These are phyloP conservation scores for Oreochromis mossambicus DNA, from an alignment of 2,797 vertebrate genomes.

Conservation along the genomic window DNA sequence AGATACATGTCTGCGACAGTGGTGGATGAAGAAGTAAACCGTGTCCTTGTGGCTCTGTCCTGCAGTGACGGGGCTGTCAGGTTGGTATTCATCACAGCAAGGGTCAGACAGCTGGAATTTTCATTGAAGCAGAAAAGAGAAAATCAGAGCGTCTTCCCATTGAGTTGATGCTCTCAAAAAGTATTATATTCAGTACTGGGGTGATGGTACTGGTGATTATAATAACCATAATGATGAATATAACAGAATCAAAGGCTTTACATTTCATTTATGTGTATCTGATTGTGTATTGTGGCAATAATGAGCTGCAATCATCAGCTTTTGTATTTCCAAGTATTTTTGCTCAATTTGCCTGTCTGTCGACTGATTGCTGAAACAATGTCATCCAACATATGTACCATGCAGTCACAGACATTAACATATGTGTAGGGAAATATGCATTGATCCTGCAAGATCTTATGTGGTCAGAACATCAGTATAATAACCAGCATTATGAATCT, in stretches of 20 bases:
- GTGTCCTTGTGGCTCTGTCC: slow-evolving; percentile 78
- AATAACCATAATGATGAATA: not conserved
- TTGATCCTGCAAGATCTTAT: not conserved
- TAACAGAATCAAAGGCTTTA: not conserved
- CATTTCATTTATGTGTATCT: not conserved
- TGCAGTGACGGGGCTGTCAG: slow-evolving; percentile 93
- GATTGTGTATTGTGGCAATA: not conserved
- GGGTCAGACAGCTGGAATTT: not conserved
- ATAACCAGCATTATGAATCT: not conserved
- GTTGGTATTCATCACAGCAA: slow-evolving; percentile 59
- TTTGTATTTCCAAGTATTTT: not conserved
- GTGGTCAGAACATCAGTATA: not conserved
- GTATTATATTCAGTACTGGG: not conserved
- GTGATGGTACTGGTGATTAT: not conserved
- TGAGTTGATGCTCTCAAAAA: not conserved
- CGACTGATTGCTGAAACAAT: not conserved
- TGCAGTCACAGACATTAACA: not conserved
- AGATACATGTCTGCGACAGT: slow-evolving; percentile 88
- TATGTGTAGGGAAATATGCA: not conserved
- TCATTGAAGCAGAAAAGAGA: not conserved
- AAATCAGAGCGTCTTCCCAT: not conserved
- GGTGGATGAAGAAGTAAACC: slow-evolving; percentile 50
- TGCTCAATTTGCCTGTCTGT: not conserved
- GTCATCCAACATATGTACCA: not conserved
- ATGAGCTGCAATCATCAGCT: not conserved